phyloP scores from a whole-genome alignment of 2,113 vertebrate species.

The Cyprinodon brontotheroides region DNA sequence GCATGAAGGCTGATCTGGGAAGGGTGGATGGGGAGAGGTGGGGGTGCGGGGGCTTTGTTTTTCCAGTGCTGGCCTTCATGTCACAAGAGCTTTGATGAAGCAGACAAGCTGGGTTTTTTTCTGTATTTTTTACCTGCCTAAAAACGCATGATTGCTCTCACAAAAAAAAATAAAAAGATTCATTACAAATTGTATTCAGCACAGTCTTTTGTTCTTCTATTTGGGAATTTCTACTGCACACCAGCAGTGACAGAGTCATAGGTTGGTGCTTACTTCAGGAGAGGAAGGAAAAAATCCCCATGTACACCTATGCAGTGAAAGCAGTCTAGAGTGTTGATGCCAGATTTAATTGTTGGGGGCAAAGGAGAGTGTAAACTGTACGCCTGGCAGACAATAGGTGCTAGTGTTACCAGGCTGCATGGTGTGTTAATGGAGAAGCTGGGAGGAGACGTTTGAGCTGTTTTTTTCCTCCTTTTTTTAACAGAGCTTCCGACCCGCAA shows the following conservation, averaged over 20 bases:
- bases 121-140: background rate
- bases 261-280: conserved; percentile 1
- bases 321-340: conserved; percentile 49
- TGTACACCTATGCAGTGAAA: conserved; percentile 31
- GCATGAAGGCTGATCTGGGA: conserved; percentile 10
- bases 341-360: conserved; percentile 71
- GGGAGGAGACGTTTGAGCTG: conserved; percentile 11
- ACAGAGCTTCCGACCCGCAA: conserved; percentile 43
- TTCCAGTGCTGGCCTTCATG: conserved; percentile 48
- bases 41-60: conserved; percentile 56
- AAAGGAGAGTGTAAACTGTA: conserved; percentile 73
- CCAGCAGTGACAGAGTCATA: conserved; percentile 4
- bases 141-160: background rate
- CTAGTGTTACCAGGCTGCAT: conserved; percentile 62
- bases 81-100: conserved; percentile 37
- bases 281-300: background rate
- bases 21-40: background rate
- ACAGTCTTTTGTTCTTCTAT: conserved; percentile 6
- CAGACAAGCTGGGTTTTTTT: conserved; percentile 23
- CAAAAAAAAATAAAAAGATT: background rate
- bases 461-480: conserved; percentile 1
- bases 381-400: conserved; percentile 68
- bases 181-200: background rate
- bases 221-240: background rate
- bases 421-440: conserved; percentile 68